A percentile compares a stretch with the other conserved stretches of the same genome.
Evolutionary conservation across 2,113 vertebrate species (phyloP).

Genomic region (Malurus elegans): DNA sequence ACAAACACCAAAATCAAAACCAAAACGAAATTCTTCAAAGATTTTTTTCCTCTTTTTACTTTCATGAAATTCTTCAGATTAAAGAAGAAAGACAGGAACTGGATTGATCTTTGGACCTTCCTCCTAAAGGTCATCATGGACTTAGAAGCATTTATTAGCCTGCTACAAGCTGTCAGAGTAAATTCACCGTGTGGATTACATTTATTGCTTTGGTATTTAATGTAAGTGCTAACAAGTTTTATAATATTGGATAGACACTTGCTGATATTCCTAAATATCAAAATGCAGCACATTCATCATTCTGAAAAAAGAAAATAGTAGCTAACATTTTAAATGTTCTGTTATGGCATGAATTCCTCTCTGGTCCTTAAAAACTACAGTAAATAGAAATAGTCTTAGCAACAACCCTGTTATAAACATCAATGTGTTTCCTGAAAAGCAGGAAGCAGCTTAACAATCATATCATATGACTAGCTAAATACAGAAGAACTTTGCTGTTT

Average conservation of each 20-base stretch:
- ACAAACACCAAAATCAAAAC: fast-evolving
- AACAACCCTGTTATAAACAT: conserved; percentile 17
- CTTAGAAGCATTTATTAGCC: background rate
- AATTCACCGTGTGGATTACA: background rate
- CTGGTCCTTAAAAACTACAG: background rate
- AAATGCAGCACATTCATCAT: background rate
- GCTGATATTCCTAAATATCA: background rate
- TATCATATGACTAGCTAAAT: conserved; percentile 44
- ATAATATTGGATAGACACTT: background rate
- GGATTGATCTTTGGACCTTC: background rate
- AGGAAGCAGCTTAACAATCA: conserved; percentile 57
- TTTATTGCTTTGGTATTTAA: background rate
- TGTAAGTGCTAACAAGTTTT: background rate
- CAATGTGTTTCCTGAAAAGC: conserved; percentile 59
- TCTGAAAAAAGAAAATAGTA: background rate
- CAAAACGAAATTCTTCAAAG: background rate
- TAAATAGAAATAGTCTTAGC: conserved; percentile 9
- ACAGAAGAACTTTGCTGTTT: background rate
- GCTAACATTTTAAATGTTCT: background rate
- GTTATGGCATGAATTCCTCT: background rate
- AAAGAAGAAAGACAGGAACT: background rate
- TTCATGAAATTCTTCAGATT: background rate
- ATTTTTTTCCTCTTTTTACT: background rate
- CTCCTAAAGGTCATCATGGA: background rate
- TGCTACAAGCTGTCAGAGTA: background rate